phyloP scores from a whole-genome alignment of 2,797 vertebrate genomes.

The Trematomus bernacchii region DNA sequence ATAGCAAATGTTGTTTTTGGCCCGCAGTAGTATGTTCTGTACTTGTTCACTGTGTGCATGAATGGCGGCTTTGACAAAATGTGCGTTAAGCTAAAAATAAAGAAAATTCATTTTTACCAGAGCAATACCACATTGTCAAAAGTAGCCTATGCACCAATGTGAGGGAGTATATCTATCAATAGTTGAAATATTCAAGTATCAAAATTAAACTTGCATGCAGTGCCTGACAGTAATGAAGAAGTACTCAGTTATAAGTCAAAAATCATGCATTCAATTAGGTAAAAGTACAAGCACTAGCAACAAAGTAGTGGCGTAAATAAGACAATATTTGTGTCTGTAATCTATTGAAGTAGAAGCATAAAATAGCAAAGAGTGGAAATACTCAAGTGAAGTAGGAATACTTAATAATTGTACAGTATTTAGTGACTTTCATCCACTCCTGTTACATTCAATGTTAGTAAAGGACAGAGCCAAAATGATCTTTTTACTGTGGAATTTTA shows the following conservation, averaged over 20 bases:
- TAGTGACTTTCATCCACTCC: neutral
- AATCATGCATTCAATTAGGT: neutral
- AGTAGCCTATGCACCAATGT: no score
- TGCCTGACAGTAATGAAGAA: neutral
- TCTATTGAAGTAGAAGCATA: neutral
- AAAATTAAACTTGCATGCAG: no score
- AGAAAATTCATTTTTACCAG: neutral
- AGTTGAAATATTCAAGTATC: no score
- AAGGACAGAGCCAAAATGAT: neutral
- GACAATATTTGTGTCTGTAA: neutral
- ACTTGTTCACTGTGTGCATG: constrained; percentile 1
- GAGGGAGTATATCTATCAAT: no score
- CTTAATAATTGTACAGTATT: neutral
- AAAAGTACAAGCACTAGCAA: neutral
- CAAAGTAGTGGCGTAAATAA: neutral
- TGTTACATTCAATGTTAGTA: neutral
- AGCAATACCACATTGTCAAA: neutral
- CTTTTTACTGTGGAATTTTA: neutral
- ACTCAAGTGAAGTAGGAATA: neutral
- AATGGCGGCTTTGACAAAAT: neutral
- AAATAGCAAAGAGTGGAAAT: no score
- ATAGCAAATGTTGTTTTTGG: constrained; percentile 60
- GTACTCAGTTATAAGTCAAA: neutral
- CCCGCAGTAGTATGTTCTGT: neutral
- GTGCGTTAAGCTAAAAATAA: neutral